Conservation (phyloP, 2,797 vertebrate genomes). For the Etheostoma perlongum region DNA sequence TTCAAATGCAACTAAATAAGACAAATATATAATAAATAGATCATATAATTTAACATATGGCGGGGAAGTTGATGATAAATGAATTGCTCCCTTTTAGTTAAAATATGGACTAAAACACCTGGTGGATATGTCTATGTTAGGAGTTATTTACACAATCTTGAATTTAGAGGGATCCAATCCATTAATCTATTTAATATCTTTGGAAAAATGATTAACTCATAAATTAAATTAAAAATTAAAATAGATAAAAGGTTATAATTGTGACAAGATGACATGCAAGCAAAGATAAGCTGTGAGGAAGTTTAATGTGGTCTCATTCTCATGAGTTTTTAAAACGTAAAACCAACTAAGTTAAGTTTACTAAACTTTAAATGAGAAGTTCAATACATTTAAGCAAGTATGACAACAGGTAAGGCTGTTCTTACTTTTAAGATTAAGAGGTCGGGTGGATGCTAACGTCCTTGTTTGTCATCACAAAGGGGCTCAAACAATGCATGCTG, state of each 20-base stretch:
- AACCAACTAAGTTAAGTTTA: not conserved
- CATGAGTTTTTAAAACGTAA: not conserved
- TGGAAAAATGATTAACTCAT: not conserved
- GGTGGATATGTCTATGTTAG: not conserved
- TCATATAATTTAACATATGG: not conserved
- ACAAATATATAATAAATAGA: not conserved
- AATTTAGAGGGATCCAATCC: no score
- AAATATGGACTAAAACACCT: not conserved
- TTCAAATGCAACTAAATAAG: not conserved
- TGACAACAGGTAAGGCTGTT: no score
- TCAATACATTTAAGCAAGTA: no score
- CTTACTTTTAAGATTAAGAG: no score
- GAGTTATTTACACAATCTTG: not conserved
- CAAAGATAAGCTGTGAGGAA: no score
- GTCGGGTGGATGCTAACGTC: no score
- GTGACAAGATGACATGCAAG: not conserved
- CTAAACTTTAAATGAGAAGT: no score
- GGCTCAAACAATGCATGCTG: conserved; percentile 1
- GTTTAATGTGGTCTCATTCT: not conserved
- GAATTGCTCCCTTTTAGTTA: not conserved
- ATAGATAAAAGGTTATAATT: not conserved
- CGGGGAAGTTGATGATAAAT: not conserved
- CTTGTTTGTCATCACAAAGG: no score
- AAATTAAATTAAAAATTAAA: not conserved
- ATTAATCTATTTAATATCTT: not conserved